Evolutionary conservation across 1,140 invertebrate species (phyloP).

Genomic region (Drosophila kikkawai): DNA sequence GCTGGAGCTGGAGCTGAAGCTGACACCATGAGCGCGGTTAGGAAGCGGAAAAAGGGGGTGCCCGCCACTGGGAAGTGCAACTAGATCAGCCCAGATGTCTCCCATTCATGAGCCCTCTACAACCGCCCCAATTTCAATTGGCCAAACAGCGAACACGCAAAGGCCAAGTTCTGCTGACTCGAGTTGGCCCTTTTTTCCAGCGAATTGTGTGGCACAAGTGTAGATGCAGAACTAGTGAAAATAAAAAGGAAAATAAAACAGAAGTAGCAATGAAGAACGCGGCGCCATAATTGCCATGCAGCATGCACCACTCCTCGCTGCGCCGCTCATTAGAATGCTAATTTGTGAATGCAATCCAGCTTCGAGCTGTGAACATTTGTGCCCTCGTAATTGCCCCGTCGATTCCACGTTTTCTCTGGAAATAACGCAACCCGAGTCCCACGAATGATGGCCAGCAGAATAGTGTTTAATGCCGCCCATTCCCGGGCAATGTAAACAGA

Average conservation of each 20-base stretch:
- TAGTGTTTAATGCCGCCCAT: conserved; percentile 15
- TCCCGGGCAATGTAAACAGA: conserved; percentile 38
- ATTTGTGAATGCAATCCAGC: conserved; percentile 76
- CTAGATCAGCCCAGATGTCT: conserved; percentile 37
- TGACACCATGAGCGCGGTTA: conserved; percentile 39
- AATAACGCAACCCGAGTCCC: conserved; percentile 41
- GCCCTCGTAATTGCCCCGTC: conserved; percentile 51
- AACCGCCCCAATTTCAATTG: conserved; percentile 60
- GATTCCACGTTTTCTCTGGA: conserved; percentile 42
- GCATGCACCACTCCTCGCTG: conserved; percentile 34
- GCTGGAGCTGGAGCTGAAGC: conserved; percentile 21
- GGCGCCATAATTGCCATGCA: conserved; percentile 70
- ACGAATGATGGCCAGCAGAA: conserved; percentile 33
- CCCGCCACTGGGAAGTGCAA: conserved; percentile 25
- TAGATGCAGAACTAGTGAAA: not conserved
- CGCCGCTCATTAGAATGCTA: conserved; percentile 75
- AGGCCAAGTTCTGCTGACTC: conserved; percentile 51
- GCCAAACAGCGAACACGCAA: conserved; percentile 69
- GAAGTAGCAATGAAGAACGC: conserved; percentile 25
- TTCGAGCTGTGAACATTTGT: conserved; percentile 60
- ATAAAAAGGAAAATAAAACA: not conserved
- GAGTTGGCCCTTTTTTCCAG: conserved; percentile 31
- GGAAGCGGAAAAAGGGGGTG: conserved; percentile 5
- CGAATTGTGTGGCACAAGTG: conserved; percentile 50
- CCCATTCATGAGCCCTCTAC: conserved; percentile 60